Evolutionary conservation across 2,113 vertebrate species (phyloP).

Genomic region (Tapirus terrestris): DNA sequence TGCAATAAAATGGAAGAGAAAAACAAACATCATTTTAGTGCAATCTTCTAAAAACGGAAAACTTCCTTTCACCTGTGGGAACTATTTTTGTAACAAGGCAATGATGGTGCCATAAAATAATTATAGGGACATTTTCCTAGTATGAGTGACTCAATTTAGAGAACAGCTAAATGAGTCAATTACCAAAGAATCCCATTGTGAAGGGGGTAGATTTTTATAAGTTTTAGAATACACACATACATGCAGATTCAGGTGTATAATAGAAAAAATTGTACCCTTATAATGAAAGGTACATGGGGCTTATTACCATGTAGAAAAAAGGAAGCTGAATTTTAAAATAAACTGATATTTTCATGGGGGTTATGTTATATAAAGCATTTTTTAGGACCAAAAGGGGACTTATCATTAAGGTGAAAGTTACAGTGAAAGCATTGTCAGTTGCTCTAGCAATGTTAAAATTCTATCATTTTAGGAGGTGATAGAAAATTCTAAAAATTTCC

Average conservation of each 20-base stretch:
- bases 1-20: neutral
- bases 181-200: neutral
- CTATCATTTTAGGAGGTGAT: neutral
- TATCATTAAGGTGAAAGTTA: neutral
- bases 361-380: neutral
- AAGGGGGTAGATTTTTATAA: neutral
- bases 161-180: conserved; percentile 35
- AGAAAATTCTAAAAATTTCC: neutral
- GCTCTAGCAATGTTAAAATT: neutral
- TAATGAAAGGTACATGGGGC: neutral
- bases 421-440: neutral
- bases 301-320: neutral
- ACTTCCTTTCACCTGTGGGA: neutral
- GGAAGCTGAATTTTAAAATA: neutral
- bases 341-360: neutral
- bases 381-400: neutral
- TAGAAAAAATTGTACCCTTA: neutral
- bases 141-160: conserved; percentile 53
- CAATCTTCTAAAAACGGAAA: conserved; percentile 14
- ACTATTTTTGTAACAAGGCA: conserved; percentile 48
- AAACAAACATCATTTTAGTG: neutral
- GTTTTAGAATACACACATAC: neutral
- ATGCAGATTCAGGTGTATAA: neutral
- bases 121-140: conserved; percentile 51
- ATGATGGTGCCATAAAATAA: conserved; percentile 55